These are phyloP conservation scores for Charadrius vociferus DNA, from an alignment of 2,113 vertebrate species.

Conservation along the genomic window DNA sequence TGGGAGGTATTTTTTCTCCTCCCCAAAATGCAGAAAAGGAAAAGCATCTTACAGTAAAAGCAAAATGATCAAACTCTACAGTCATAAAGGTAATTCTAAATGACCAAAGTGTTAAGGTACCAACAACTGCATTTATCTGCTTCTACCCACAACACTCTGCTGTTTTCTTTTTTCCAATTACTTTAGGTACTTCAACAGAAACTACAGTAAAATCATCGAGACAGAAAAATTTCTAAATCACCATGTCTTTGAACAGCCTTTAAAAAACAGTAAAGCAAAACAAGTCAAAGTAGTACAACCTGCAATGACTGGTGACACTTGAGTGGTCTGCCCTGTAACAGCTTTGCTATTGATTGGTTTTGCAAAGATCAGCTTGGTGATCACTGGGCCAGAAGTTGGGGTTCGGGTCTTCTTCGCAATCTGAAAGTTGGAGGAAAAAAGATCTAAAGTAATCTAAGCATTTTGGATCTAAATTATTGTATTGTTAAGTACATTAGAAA, in stretches of 20 bases:
- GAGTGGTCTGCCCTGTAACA: conserved; percentile 86
- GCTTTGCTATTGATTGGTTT: conserved; percentile 97
- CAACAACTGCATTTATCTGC: not conserved
- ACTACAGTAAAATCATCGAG: not conserved
- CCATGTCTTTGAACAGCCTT: not conserved
- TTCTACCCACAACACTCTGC: not conserved
- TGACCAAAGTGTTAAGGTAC: not conserved
- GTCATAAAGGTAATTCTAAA: not conserved
- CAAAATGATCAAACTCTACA: not conserved
- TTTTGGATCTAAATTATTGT: not conserved
- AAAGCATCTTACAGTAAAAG: not conserved
- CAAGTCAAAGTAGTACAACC: conserved; percentile 80
- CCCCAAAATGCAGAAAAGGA: not conserved
- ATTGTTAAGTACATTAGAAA: not conserved
- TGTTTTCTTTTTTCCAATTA: not conserved
- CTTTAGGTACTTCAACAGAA: not conserved
- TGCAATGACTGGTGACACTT: conserved; percentile 87
- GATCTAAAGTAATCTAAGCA: conserved; percentile 16
- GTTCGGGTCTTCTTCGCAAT: conserved; percentile 93
- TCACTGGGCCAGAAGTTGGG: conserved; percentile 90
- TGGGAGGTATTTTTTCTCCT: not conserved
- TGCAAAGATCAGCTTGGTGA: conserved; percentile 95
- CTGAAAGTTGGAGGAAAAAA: conserved; percentile 77
- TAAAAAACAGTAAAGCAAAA: conserved; percentile 11
- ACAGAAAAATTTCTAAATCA: not conserved